Evolutionary conservation across 2,113 vertebrate species (phyloP).

Genomic region (Rhinoderma darwinii): DNA sequence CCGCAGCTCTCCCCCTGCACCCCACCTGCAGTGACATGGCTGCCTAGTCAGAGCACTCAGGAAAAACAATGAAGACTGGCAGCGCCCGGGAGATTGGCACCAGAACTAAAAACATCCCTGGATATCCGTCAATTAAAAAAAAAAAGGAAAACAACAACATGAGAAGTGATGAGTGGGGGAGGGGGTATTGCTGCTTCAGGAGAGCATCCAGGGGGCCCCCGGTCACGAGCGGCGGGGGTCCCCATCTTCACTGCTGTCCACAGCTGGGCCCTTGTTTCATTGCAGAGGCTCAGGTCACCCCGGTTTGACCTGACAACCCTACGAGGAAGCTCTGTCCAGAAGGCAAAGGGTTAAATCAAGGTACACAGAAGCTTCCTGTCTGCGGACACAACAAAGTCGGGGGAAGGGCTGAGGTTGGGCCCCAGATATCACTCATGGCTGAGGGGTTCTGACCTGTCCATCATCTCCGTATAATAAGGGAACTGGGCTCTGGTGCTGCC

Average conservation of each 20-base stretch:
- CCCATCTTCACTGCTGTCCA: not conserved
- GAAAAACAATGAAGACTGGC: too few relatives aligned
- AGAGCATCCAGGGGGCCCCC: too few relatives aligned
- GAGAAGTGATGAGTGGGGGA: not conserved
- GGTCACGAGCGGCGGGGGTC: not conserved
- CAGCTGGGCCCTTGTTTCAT: not conserved
- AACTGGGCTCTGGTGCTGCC: conserved; percentile 64
- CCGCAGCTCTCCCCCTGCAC: not conserved
- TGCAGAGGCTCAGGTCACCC: conserved; percentile 32
- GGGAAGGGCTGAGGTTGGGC: not conserved
- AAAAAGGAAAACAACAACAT: conserved; percentile 3
- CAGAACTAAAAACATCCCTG: conserved; percentile 47
- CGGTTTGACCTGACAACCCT: conserved; percentile 44
- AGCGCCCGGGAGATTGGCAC: conserved; percentile 20
- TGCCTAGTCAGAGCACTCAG: too few relatives aligned
- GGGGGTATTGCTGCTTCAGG: conserved; percentile 46
- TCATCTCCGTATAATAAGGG: conserved; percentile 30
- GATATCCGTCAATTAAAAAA: conserved; percentile 16
- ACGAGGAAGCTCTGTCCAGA: conserved; percentile 56
- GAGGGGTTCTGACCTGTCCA: conserved; percentile 16
- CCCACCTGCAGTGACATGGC: not conserved
- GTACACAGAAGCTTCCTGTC: conserved; percentile 44
- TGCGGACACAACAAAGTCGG: not conserved
- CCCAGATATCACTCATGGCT: not conserved
- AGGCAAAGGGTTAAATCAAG: conserved; percentile 56